Conservation (phyloP, 2,113 vertebrate genomes). For the Cardinalis cardinalis region DNA sequence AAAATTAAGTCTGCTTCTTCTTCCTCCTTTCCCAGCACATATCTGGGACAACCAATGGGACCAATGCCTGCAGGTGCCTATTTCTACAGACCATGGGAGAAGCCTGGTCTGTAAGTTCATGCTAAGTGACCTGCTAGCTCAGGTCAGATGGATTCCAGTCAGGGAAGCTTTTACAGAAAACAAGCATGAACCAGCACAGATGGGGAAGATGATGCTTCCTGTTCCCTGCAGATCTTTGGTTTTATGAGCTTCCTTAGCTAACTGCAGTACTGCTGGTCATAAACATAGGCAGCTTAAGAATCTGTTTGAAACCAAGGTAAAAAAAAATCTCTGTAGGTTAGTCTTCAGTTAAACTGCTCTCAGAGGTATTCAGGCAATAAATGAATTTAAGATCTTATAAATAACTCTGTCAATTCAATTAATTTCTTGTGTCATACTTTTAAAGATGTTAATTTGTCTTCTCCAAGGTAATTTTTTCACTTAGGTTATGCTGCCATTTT, state of each 20-base stretch:
- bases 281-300: background rate
- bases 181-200: background rate
- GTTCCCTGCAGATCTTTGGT: background rate
- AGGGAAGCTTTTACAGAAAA: background rate
- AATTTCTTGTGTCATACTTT: background rate
- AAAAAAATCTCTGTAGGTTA: background rate
- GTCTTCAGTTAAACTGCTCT: slow-evolving; percentile 21
- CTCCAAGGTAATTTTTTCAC: background rate
- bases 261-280: background rate
- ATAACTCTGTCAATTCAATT: background rate
- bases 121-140: background rate
- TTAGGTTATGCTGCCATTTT: background rate
- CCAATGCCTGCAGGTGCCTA: rapidly evolving
- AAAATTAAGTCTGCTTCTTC: background rate
- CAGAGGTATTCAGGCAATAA: slow-evolving; percentile 30
- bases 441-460: background rate
- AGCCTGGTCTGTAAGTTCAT: background rate
- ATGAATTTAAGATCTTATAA: background rate
- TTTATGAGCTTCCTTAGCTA: background rate
- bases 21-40: background rate
- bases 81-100: background rate
- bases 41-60: background rate
- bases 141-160: background rate
- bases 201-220: background rate
- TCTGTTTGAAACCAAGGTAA: background rate